phyloP scores from a whole-genome alignment of 2,113 vertebrate genomes.

The Guaruba guarouba region DNA sequence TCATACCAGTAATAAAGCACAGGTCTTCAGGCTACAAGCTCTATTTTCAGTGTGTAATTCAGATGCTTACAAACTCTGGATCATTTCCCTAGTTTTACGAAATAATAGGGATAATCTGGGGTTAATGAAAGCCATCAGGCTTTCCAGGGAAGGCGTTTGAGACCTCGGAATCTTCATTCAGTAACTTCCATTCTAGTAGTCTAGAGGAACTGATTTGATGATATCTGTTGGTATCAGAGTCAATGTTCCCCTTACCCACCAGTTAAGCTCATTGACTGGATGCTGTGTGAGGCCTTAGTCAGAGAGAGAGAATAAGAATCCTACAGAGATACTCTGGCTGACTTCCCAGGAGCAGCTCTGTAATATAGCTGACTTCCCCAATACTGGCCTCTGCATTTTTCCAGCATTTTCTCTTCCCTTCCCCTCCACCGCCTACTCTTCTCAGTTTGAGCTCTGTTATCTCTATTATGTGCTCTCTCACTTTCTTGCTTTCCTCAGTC shows the following conservation, averaged over 20 bases:
- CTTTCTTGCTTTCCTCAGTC: neutral
- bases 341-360: constrained; percentile 44
- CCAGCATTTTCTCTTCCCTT: constrained; percentile 25
- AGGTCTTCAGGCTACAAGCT: neutral
- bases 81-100: neutral
- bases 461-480: constrained; percentile 46
- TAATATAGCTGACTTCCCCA: constrained; percentile 34
- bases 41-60: neutral
- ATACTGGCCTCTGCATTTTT: constrained; percentile 66
- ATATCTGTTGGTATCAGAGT: neutral
- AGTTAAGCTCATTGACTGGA: neutral
- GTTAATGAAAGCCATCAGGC: neutral
- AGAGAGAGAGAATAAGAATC: constrained; percentile 4
- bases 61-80: neutral
- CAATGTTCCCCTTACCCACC: neutral
- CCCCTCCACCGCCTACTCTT: constrained; percentile 27
- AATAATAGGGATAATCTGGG: neutral
- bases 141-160: neutral
- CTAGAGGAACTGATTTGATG: neutral
- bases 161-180: neutral
- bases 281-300: neutral
- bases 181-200: neutral
- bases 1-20: neutral
- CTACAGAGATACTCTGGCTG: constrained; percentile 47
- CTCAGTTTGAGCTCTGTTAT: constrained; percentile 64